phyloP scores from a whole-genome alignment of 2,797 vertebrate genomes.

The Echeneis naucrates region DNA sequence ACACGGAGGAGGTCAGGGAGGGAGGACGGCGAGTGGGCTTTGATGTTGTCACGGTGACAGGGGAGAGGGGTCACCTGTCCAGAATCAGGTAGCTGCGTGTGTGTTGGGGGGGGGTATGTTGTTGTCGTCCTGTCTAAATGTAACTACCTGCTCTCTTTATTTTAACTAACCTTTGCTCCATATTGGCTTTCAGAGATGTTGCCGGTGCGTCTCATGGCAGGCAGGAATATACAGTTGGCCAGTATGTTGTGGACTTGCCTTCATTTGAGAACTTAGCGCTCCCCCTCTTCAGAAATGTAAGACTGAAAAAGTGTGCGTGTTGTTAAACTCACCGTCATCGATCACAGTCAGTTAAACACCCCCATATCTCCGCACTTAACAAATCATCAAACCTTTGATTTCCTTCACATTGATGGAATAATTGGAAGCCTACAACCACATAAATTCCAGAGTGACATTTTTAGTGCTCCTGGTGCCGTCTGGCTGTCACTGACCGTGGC shows the following conservation, averaged over 20 bases:
- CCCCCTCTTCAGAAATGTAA: slow-evolving; percentile 91
- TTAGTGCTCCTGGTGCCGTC: slow-evolving; percentile 78
- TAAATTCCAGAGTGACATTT: slow-evolving; percentile 79
- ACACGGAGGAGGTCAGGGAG: slow-evolving; percentile 94
- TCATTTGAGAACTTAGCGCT: slow-evolving; percentile 93
- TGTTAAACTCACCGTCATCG: slow-evolving; percentile 46
- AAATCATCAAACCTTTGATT: slow-evolving; percentile 71
- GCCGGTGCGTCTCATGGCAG: slow-evolving; percentile 70
- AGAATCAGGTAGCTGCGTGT: slow-evolving; percentile 89
- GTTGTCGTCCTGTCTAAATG: slow-evolving; percentile 23
- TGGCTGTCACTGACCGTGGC: slow-evolving; percentile 79
- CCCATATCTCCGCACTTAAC: slow-evolving; percentile 31
- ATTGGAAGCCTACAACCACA: slow-evolving; percentile 70
- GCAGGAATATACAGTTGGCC: slow-evolving; percentile 88
- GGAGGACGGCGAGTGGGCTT: slow-evolving; percentile 92
- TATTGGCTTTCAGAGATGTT: slow-evolving; percentile 63
- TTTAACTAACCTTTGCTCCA: slow-evolving; percentile 26
- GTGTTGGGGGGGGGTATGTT: too few species aligned
- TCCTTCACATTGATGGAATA: slow-evolving; percentile 71
- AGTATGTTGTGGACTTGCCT: slow-evolving; percentile 91
- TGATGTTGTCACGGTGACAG: slow-evolving; percentile 93
- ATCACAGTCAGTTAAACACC: slow-evolving; percentile 57
- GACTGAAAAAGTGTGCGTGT: slow-evolving; percentile 45
- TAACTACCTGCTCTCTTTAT: slow-evolving; percentile 20
- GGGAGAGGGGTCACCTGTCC: slow-evolving; percentile 89